These are phyloP conservation scores for Drosophila pseudoobscura DNA, from an alignment of 1,140 invertebrate species.

Conservation along the genomic window DNA sequence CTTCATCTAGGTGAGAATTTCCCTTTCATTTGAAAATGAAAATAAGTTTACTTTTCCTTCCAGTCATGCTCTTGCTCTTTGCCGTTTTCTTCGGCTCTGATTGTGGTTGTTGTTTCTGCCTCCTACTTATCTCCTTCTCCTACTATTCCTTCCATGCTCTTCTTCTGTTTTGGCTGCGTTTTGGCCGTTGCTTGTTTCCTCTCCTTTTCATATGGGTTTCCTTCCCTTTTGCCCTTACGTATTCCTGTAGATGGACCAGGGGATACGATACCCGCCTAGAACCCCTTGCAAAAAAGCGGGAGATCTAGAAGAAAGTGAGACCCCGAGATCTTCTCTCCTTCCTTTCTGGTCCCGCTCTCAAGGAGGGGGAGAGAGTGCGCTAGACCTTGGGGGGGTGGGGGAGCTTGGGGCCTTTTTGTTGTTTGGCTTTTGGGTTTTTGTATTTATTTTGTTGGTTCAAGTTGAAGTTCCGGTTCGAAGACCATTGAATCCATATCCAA, in stretches of 20 bases:
- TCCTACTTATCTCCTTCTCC: background rate
- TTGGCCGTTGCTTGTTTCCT: too few species aligned
- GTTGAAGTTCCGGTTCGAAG: conserved; percentile 26
- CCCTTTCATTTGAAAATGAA: conserved; percentile 83
- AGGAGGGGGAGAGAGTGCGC: conserved; percentile 3
- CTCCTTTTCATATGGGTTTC: too few species aligned
- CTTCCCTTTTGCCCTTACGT: too few species aligned
- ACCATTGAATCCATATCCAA: background rate
- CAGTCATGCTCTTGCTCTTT: conserved; percentile 36
- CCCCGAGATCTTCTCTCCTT: too few species aligned
- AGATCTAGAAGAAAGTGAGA: too few species aligned
- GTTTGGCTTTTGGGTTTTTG: background rate
- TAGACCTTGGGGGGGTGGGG: conserved; percentile 11
- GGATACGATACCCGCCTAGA: too few species aligned
- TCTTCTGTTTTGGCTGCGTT: too few species aligned
- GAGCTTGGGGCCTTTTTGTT: background rate
- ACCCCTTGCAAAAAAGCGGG: too few species aligned
- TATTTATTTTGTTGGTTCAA: background rate
- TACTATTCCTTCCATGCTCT: background rate
- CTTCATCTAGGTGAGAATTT: conserved; percentile 80
- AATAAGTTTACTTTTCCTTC: conserved; percentile 81
- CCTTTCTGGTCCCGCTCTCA: too few species aligned
- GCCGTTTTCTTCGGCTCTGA: background rate
- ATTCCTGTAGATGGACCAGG: too few species aligned
- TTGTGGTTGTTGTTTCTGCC: background rate